phyloP scores from a whole-genome alignment of 2,797 vertebrate genomes.

The Ficedula albicollis region DNA sequence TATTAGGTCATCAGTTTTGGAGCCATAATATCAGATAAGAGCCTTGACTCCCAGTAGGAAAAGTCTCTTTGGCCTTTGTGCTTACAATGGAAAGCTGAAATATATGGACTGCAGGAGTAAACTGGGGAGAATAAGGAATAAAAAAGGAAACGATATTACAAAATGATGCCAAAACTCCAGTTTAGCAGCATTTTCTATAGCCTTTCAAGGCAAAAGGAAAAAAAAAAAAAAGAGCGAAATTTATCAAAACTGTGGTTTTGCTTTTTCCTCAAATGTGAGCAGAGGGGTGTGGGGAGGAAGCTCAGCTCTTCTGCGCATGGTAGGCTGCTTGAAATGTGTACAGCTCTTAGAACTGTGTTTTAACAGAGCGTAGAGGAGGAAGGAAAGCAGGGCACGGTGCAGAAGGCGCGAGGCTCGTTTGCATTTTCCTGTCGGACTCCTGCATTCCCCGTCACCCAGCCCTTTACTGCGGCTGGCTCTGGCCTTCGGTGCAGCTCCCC shows the following conservation, averaged over 20 bases:
- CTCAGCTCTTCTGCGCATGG: accelerated
- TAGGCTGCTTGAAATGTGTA: not conserved
- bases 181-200: not conserved
- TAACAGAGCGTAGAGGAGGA: not conserved
- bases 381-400: accelerated
- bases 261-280: not conserved
- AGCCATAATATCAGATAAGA: not conserved
- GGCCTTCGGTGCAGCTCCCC: slow-evolving; percentile 23
- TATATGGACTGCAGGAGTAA: not conserved
- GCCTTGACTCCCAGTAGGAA: not conserved
- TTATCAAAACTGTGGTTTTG: not conserved
- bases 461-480: slow-evolving; percentile 17
- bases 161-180: not conserved
- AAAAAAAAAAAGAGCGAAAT: not conserved
- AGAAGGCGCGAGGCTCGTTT: not conserved
- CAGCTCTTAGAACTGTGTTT: not conserved
- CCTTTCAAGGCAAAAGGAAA: not conserved
- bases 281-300: not conserved
- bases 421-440: not conserved
- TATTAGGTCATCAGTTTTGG: slow-evolving; percentile 12
- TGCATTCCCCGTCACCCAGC: not conserved
- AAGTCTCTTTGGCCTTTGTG: not conserved
- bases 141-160: not conserved
- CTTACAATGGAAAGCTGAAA: not conserved
- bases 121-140: not conserved